These are phyloP conservation scores for Zeus faber DNA, from an alignment of 2,113 vertebrate genomes.

Conservation along the genomic window DNA sequence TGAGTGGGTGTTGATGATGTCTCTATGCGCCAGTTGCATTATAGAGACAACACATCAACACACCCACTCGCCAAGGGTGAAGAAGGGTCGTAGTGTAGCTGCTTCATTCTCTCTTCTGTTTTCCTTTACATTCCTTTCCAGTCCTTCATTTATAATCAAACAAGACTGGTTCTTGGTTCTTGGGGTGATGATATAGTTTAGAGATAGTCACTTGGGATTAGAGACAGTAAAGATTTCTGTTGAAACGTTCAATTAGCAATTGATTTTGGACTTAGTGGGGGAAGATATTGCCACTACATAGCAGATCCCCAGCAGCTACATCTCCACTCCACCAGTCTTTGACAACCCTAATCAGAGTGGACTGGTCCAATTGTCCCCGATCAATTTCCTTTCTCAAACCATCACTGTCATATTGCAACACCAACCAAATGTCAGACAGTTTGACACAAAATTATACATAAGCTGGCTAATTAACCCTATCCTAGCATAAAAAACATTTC, in stretches of 20 bases:
- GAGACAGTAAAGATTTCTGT: conserved; percentile 55
- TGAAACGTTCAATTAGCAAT: conserved; percentile 54
- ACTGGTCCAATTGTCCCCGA: conserved; percentile 28
- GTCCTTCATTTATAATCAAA: too few species aligned
- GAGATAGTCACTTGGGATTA: conserved; percentile 41
- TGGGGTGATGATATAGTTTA: conserved; percentile 41
- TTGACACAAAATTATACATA: not conserved
- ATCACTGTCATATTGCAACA: conserved; percentile 30
- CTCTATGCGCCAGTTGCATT: too few species aligned
- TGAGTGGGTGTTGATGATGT: too few species aligned
- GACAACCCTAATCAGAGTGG: conserved; percentile 50
- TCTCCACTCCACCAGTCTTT: conserved; percentile 28
- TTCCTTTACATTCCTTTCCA: too few species aligned
- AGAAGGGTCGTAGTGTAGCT: too few species aligned
- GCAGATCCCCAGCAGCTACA: conserved; percentile 37
- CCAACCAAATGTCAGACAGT: conserved; percentile 26
- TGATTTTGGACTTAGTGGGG: conserved; percentile 62
- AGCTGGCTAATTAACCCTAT: not conserved
- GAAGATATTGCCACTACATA: conserved; percentile 50
- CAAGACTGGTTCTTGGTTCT: too few species aligned
- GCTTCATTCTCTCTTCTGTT: too few species aligned
- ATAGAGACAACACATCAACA: too few species aligned
- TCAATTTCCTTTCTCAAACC: conserved; percentile 44
- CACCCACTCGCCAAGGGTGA: too few species aligned
- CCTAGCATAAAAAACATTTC: conserved; percentile 1